A percentile compares a stretch with the other conserved stretches of the same genome.
These are phyloP conservation scores for Ictalurus punctatus DNA, from an alignment of 2,113 vertebrate species.

Conservation along the genomic window DNA sequence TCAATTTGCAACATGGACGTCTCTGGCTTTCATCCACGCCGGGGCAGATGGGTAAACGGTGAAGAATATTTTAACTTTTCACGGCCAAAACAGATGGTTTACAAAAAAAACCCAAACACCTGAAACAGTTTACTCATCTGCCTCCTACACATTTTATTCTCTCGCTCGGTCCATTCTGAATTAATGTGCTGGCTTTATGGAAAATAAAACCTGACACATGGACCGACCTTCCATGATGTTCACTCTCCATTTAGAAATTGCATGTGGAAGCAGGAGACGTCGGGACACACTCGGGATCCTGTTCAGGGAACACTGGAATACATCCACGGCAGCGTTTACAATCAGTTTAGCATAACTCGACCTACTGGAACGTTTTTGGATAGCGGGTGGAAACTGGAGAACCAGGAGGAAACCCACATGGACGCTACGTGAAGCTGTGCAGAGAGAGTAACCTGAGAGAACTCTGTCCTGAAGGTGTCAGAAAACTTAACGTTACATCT, in stretches of 20 bases:
- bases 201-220: not conserved
- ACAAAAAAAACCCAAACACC: not conserved
- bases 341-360: not conserved
- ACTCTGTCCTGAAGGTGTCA: not conserved
- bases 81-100: conserved; percentile 27
- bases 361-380: not conserved
- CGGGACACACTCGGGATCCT: not conserved
- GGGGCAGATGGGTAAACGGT: conserved; percentile 39
- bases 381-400: not conserved
- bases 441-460: not conserved
- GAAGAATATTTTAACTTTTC: conserved; percentile 12
- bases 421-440: not conserved
- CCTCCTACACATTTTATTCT: conserved; percentile 3
- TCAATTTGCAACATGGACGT: conserved; percentile 27
- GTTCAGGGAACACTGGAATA: not conserved
- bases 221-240: not conserved
- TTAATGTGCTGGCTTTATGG: not conserved
- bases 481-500: not conserved
- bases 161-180: not conserved
- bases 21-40: conserved; percentile 30
- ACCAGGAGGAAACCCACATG: not conserved
- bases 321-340: not conserved
- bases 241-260: too few relatives aligned
- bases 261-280: not conserved
- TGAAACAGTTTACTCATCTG: not conserved